These are phyloP conservation scores for Leptarthrus brevirostris DNA, from an alignment of 2,888 invertebrate species.

Conservation along the genomic window DNA sequence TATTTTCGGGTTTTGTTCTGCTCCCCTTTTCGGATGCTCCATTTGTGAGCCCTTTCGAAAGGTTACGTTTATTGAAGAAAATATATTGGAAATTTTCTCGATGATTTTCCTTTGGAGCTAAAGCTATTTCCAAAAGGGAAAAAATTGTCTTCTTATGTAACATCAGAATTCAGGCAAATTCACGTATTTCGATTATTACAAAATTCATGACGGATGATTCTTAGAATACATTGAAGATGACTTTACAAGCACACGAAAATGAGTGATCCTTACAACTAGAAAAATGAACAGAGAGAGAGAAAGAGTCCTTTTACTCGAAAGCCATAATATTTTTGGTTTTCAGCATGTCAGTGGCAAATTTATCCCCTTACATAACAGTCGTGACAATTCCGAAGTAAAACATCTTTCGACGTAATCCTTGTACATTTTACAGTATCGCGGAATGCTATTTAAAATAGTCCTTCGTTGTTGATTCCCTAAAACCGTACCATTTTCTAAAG, in stretches of 20 bases:
- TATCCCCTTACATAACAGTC: too few relatives aligned
- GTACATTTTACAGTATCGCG: too few relatives aligned
- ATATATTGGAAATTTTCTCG: background rate
- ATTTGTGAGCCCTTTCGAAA: background rate
- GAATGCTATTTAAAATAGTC: background rate
- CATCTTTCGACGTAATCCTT: too few relatives aligned
- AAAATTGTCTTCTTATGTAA: background rate
- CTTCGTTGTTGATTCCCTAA: background rate
- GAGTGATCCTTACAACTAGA: too few relatives aligned
- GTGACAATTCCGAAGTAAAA: too few relatives aligned
- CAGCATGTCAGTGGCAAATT: too few relatives aligned
- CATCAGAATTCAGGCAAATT: background rate
- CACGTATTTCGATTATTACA: background rate
- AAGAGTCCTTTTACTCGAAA: too few relatives aligned
- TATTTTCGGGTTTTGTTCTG: constrained; percentile 38
- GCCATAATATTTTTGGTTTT: too few relatives aligned
- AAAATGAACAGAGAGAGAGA: too few relatives aligned
- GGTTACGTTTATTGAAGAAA: background rate
- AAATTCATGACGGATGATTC: too few relatives aligned
- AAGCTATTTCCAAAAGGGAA: background rate
- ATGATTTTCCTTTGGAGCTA: background rate
- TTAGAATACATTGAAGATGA: too few relatives aligned
- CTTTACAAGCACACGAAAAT: too few relatives aligned
- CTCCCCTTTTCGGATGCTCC: background rate
- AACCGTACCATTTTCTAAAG: constrained; percentile 1